Base-by-base conservation (phyloP, 1,140 invertebrate species). In the Bombus vancouverensis region DNA sequence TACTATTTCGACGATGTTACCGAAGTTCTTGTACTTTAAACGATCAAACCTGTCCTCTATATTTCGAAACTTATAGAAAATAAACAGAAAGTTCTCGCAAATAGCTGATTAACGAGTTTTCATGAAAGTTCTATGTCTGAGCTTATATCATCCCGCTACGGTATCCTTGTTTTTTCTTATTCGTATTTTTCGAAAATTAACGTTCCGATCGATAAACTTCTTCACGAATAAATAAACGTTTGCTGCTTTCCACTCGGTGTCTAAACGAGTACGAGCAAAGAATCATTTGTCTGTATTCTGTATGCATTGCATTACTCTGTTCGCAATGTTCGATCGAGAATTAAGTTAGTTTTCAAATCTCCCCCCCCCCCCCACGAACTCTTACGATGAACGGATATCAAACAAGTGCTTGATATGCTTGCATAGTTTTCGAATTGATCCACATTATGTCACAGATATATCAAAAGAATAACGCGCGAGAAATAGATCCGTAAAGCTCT, bases 251-350 rank as follows among this genome's bases (percentile, higher is more conserved):
- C 10, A 62, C 3, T 28, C 12, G 1, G 15, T n/a, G 42, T 70
- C n/a, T 3, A 47, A 18, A 71, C 32, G n/a, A 28, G 22, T 37
- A 42, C n/a, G 22, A 53, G 39, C 22, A 37, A 76, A 42, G 34
- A 10, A 76, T 76, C 81, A 44, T 76, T 76, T 76, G 18, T 59
- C 59, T n/a, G 72, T 76, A 22, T 53, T 53, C 81, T 53, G 81
- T 83, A 39, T 83, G 62, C 72, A 66, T 68, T 83, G 81, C 81
- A 83, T 83, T 83, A 83, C 53, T 42, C 81, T 6, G 72, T 53
- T 47, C 62, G 25, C 72, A 13, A 44, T 4, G 72, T 76, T 83
- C 81, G 62, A 75, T 83, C 44, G 72, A 75, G 37, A 65, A 44
- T n/a, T 37, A 66, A 76, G 81, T 76, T 83, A 83, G 75, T 83